Percentiles rank a stretch among this genome's conserved stretches.
These are phyloP conservation scores for Xerus rutilus DNA, from an alignment of 2,797 vertebrate species.

Conservation along the genomic window DNA sequence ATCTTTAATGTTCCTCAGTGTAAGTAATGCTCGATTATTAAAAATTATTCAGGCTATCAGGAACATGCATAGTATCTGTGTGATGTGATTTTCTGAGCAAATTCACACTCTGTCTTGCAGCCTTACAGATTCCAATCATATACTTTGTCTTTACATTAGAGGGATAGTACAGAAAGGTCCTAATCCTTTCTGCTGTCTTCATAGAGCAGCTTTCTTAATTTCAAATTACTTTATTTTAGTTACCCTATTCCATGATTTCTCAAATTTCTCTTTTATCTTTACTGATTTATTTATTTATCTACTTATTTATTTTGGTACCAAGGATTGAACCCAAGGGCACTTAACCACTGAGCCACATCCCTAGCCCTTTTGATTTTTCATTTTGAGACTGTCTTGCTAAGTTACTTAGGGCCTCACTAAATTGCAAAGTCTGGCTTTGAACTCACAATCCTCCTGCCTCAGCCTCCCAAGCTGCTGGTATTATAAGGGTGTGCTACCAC, in stretches of 20 bases:
- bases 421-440: too few relatives aligned
- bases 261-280: background rate
- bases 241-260: background rate
- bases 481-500: too few relatives aligned
- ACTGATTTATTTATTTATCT: too few relatives aligned
- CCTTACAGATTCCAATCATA: background rate
- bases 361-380: too few relatives aligned
- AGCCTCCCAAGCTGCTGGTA: too few relatives aligned
- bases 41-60: background rate
- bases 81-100: background rate
- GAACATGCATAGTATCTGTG: background rate
- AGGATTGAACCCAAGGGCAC: too few relatives aligned
- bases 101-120: background rate
- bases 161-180: background rate
- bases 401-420: too few relatives aligned
- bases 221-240: background rate
- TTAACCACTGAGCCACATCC: too few relatives aligned
- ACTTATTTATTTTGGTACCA: too few relatives aligned
- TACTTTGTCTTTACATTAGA: background rate
- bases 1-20: background rate
- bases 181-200: background rate
- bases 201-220: background rate
- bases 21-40: background rate
- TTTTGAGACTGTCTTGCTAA: too few relatives aligned
- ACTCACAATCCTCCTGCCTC: too few relatives aligned